Evolutionary conservation across 2,797 vertebrate species (phyloP).

Genomic region (Hippopotamyrus pictus): DNA sequence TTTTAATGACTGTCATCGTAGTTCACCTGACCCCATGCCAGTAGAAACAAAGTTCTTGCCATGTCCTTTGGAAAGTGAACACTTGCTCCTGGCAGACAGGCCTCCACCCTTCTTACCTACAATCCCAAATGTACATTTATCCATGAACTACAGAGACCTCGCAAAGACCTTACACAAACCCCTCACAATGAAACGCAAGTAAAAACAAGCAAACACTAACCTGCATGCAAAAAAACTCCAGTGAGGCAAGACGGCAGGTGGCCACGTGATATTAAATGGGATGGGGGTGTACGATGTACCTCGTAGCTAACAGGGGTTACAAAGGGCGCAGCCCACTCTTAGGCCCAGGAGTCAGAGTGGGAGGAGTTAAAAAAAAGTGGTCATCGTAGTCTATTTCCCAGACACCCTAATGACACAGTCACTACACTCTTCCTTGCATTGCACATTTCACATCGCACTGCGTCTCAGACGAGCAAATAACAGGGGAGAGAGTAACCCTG

Average conservation of each 20-base stretch:
- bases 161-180: background rate
- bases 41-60: background rate
- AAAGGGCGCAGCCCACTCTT: background rate
- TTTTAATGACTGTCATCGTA: constrained; percentile 14
- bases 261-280: background rate
- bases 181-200: background rate
- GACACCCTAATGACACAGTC: background rate
- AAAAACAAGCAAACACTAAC: background rate
- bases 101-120: background rate
- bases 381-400: background rate
- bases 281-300: background rate
- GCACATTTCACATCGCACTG: background rate
- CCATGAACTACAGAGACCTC: background rate
- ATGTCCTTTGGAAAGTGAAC: background rate
- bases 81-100: background rate
- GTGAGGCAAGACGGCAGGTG: background rate
- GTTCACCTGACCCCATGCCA: background rate
- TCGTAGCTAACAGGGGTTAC: background rate
- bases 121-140: background rate
- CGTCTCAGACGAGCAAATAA: background rate
- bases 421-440: background rate
- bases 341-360: background rate
- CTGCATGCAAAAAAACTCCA: background rate
- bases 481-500: background rate
- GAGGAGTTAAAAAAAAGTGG: background rate